These are phyloP conservation scores for Parnassius glacialis DNA, from an alignment of 2,888 invertebrate species.

Conservation along the genomic window DNA sequence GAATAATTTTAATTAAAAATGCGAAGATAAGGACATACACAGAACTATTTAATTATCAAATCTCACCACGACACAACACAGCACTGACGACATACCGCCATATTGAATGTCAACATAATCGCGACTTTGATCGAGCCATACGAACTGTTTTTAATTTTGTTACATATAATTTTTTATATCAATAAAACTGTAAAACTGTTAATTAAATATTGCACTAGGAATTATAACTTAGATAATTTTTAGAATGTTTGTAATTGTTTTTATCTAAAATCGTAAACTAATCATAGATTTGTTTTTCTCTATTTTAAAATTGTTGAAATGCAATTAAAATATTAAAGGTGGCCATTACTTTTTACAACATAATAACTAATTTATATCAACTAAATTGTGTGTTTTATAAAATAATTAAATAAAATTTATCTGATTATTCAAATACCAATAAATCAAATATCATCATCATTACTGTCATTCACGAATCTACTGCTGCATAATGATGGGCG, in stretches of 20 bases:
- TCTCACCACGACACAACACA: conserved; percentile 98
- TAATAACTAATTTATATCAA: not conserved
- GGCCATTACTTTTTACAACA: conserved; percentile 32
- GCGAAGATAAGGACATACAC: conserved; percentile 47
- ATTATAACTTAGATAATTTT: conserved; percentile 49
- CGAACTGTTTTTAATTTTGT: conserved; percentile 37
- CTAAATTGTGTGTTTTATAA: not conserved
- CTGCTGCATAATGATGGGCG: no score
- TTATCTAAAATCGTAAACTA: conserved; percentile 64
- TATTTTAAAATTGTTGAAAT: conserved; percentile 42
- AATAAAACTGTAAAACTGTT: no score
- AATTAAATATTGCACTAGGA: conserved; percentile 28
- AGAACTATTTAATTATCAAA: conserved; percentile 69
- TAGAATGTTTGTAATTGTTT: conserved; percentile 73
- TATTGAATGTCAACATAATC: conserved; percentile 90
- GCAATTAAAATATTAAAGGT: conserved; percentile 35
- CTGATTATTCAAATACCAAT: not conserved
- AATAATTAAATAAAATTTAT: not conserved
- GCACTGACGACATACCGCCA: conserved; percentile 98
- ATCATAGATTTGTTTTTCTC: conserved; percentile 60
- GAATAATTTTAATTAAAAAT: conserved; percentile 40
- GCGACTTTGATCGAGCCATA: conserved; percentile 64
- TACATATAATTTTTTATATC: no score
- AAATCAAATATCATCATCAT: no score
- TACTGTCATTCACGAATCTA: no score